Conservation (phyloP, 2,113 vertebrate species). For the Semnopithecus entellus region DNA sequence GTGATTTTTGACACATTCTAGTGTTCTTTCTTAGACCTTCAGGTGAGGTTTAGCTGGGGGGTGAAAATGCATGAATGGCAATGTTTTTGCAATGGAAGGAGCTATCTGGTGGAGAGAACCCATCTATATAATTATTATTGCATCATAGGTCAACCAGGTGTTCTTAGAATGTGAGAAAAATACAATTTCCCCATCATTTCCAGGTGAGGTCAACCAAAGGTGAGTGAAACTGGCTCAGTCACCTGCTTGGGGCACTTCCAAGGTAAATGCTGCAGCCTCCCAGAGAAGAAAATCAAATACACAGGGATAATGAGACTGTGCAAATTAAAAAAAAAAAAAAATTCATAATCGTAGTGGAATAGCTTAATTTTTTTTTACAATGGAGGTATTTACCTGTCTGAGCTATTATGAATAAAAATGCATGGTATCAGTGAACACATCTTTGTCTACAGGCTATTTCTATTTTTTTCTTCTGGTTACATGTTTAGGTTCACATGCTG, state of each 20-base stretch:
- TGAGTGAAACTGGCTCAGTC: neutral
- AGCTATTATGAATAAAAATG: too few relatives aligned
- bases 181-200: accelerated
- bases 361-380: too few relatives aligned
- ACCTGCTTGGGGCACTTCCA: neutral
- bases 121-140: neutral
- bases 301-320: accelerated
- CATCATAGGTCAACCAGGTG: neutral
- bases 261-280: accelerated
- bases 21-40: too few relatives aligned
- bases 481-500: too few relatives aligned
- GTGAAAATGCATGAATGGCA: too few relatives aligned
- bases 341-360: neutral
- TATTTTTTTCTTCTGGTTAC: neutral
- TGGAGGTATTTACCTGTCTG: neutral
- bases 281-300: accelerated
- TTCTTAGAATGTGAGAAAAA: neutral
- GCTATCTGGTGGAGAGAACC: neutral
- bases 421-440: accelerated
- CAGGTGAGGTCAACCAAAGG: neutral
- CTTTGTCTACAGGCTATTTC: neutral
- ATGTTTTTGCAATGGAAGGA: neutral
- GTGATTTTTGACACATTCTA: accelerated
- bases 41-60: too few relatives aligned
- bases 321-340: accelerated